Evolutionary conservation across 1,140 invertebrate species (phyloP).

Genomic region (Tetranychus cinnabarinus): DNA sequence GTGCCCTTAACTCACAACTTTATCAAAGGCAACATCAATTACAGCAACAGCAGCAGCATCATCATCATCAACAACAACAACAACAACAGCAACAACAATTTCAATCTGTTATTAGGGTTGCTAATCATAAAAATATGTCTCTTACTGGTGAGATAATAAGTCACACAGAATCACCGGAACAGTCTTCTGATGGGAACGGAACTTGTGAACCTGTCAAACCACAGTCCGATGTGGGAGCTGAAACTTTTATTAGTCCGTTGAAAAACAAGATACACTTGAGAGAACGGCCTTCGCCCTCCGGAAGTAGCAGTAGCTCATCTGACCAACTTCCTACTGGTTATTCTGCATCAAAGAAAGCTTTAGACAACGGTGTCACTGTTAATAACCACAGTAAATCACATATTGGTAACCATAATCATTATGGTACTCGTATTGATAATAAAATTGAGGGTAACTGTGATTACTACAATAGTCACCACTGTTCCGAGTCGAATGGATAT

Average conservation of each 20-base stretch:
- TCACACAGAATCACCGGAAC: too few relatives aligned
- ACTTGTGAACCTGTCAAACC: not conserved
- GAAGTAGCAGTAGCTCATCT: slow-evolving; percentile 5
- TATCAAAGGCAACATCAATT: not conserved
- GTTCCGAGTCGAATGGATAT: too few relatives aligned
- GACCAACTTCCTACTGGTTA: not conserved
- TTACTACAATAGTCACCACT: too few relatives aligned
- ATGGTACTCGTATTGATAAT: not conserved
- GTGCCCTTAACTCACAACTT: not conserved
- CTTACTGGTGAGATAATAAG: too few relatives aligned
- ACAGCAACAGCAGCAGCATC: not conserved
- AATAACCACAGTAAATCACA: not conserved
- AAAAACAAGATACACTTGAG: not conserved
- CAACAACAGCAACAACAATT: not conserved
- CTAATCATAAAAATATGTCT: too few relatives aligned
- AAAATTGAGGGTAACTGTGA: too few relatives aligned
- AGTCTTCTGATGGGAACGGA: too few relatives aligned
- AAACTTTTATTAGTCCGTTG: not conserved
- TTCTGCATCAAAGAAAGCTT: not conserved
- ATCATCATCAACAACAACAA: not conserved
- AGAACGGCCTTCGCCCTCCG: slow-evolving; percentile 8
- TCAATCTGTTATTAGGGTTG: too few relatives aligned
- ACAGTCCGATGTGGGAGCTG: not conserved
- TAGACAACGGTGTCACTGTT: not conserved
- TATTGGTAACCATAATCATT: not conserved